A percentile compares a stretch with the other conserved stretches of the same genome.
These are phyloP conservation scores for Camponotus floridanus DNA, from an alignment of 1,140 invertebrate genomes.

Conservation along the genomic window DNA sequence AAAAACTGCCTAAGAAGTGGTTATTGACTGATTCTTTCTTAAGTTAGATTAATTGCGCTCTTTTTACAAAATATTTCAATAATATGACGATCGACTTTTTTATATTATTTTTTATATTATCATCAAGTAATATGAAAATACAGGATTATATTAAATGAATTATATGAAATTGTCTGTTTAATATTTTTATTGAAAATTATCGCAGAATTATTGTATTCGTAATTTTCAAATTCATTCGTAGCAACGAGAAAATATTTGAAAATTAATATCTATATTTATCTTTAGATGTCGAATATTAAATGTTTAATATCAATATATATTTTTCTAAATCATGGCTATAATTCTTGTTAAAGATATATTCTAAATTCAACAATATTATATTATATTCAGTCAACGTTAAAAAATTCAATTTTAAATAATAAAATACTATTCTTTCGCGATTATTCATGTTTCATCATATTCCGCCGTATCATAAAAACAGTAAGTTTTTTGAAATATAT, in stretches of 20 bases:
- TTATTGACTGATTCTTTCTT: constrained; percentile 27
- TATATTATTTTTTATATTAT: background rate
- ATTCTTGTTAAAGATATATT: background rate
- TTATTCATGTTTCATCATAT: background rate
- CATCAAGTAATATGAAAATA: background rate
- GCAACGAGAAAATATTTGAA: background rate
- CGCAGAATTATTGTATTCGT: background rate
- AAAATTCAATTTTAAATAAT: background rate
- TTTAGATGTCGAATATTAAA: constrained; percentile 18
- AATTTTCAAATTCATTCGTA: too few species aligned
- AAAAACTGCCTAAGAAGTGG: background rate
- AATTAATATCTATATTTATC: background rate
- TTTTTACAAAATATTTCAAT: background rate
- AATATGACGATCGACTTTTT: background rate
- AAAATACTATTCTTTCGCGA: background rate
- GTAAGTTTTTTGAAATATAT: background rate
- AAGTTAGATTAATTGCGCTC: constrained; percentile 2
- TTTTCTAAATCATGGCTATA: background rate
- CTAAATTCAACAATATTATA: background rate
- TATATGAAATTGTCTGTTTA: background rate
- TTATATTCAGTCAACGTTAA: constrained; percentile 13
- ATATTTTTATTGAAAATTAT: background rate
- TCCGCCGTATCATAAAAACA: background rate
- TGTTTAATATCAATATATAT: background rate
- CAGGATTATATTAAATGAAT: background rate